Percentiles rank a stretch among this genome's conserved stretches.
Evolutionary conservation across 2,888 invertebrate species (phyloP).

Genomic region (Aplocera efformata): DNA sequence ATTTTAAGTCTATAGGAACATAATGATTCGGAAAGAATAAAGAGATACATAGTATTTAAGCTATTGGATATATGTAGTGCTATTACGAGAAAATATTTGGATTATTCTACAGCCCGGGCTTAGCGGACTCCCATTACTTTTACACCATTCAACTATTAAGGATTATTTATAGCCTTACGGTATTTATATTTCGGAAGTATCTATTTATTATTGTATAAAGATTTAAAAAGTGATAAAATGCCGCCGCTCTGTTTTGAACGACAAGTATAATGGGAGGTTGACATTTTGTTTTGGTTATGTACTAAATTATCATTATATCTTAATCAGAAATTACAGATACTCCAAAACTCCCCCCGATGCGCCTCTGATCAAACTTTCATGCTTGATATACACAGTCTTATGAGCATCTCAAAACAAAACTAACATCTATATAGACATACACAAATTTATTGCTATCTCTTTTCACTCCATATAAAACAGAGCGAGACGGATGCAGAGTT

Average conservation of each 20-base stretch:
- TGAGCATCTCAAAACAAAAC: too few species aligned
- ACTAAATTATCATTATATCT: too few species aligned
- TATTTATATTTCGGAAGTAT: slow-evolving; percentile 15
- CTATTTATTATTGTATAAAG: slow-evolving; percentile 15
- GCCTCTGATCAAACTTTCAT: too few species aligned
- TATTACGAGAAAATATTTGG: slow-evolving; percentile 16
- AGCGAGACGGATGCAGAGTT: too few species aligned
- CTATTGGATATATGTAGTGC: slow-evolving; percentile 32
- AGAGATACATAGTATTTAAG: slow-evolving; percentile 33
- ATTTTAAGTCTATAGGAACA: slow-evolving; percentile 48
- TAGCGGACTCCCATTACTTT: slow-evolving; percentile 9
- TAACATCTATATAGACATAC: too few species aligned
- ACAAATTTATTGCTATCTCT: too few species aligned
- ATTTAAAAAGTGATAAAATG: slow-evolving; percentile 11
- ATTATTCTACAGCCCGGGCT: slow-evolving; percentile 13
- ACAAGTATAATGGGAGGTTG: background rate
- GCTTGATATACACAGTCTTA: too few species aligned
- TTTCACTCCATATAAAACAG: too few species aligned
- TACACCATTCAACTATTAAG: slow-evolving; percentile 13
- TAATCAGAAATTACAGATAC: too few species aligned
- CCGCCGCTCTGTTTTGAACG: slow-evolving; percentile 7
- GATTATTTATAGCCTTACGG: slow-evolving; percentile 14
- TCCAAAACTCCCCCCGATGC: too few species aligned
- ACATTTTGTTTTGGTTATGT: too few species aligned
- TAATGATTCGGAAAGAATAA: slow-evolving; percentile 34